Percentiles rank a stretch among this genome's conserved stretches.
phyloP scores from a whole-genome alignment of 2,113 vertebrate genomes.

The Callorhinus ursinus region DNA sequence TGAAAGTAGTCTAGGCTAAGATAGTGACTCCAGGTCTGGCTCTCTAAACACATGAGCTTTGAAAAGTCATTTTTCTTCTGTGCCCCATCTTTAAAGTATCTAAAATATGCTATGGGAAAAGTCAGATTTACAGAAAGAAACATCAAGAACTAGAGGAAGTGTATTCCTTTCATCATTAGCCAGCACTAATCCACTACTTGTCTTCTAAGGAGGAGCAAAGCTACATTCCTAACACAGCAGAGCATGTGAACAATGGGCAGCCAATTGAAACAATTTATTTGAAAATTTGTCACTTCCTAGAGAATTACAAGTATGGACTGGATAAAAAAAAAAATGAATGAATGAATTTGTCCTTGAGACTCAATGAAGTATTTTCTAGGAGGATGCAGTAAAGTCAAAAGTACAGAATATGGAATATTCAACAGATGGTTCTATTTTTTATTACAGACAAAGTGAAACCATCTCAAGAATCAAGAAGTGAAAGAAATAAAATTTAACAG shows the following conservation, averaged over 20 bases:
- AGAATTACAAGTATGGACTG: neutral
- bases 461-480: conserved; percentile 22
- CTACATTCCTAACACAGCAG: neutral
- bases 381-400: conserved; percentile 11
- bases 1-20: neutral
- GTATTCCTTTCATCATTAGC: neutral
- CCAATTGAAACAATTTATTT: neutral
- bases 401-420: neutral
- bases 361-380: conserved; percentile 6
- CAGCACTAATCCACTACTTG: neutral
- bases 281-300: conserved; percentile 15
- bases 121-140: neutral
- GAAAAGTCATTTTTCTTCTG: conserved; percentile 24
- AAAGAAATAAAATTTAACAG: neutral
- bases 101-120: neutral
- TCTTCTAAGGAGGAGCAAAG: neutral
- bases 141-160: neutral
- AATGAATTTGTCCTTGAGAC: neutral
- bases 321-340: neutral
- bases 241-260: neutral
- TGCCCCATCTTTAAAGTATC: neutral
- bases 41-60: neutral
- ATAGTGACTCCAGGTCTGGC: neutral
- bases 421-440: conserved; percentile 45
- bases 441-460: conserved; percentile 28